phyloP scores from a whole-genome alignment of 2,888 invertebrate genomes.

The Steinernema scapterisci region DNA sequence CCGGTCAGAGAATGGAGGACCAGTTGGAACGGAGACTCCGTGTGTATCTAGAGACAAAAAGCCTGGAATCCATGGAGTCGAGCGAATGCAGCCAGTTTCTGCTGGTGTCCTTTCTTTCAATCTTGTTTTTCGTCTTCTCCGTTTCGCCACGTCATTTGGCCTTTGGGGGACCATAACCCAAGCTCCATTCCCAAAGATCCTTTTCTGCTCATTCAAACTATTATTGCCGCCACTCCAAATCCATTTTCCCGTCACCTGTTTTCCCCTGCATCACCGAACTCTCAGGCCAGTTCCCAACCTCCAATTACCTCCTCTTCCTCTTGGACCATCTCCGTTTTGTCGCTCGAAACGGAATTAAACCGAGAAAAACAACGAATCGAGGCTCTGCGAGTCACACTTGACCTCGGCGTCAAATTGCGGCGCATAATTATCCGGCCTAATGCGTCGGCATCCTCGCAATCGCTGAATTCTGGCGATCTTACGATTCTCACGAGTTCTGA shows the following conservation, averaged over 20 bases:
- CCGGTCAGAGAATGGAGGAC: no score
- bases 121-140: no score
- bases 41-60: no score
- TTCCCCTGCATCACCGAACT: background rate
- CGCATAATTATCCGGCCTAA: conserved; percentile 25
- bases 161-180: no score
- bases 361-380: background rate
- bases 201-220: no score
- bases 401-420: conserved; percentile 8
- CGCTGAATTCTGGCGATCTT: background rate
- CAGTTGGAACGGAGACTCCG: no score
- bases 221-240: no score
- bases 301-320: background rate
- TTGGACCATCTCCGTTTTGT: background rate
- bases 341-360: background rate
- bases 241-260: background rate
- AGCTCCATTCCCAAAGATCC: no score
- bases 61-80: no score
- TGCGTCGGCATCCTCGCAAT: background rate
- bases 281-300: background rate
- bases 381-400: background rate
- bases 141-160: no score
- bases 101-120: no score
- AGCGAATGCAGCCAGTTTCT: no score
- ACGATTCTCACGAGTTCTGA: background rate